phyloP scores from a whole-genome alignment of 2,113 vertebrate species.

The Oreochromis aureus region DNA sequence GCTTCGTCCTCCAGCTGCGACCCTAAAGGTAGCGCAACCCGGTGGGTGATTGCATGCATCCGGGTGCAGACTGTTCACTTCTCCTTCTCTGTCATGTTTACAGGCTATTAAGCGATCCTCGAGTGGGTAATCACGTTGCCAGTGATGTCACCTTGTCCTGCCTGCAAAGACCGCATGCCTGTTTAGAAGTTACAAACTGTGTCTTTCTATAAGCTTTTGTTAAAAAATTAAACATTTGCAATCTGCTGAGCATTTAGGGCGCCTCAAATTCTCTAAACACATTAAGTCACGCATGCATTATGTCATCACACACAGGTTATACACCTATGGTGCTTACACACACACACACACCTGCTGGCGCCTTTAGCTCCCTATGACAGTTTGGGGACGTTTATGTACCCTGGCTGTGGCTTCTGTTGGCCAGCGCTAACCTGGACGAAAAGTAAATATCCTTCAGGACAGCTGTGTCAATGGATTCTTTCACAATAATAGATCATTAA shows the following conservation, averaged over 20 bases:
- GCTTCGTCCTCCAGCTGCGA: slow-evolving; percentile 50
- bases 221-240: background rate
- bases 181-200: background rate
- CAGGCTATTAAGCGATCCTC: background rate
- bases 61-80: background rate
- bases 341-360: background rate
- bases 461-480: slow-evolving; percentile 41
- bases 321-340: background rate
- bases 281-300: background rate
- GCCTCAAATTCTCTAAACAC: background rate
- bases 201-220: background rate
- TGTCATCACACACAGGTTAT: background rate
- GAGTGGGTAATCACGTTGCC: background rate
- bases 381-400: background rate
- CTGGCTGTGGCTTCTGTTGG: background rate
- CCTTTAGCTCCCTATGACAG: background rate
- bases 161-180: background rate
- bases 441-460: slow-evolving; percentile 5
- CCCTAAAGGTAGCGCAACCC: slow-evolving; percentile 6
- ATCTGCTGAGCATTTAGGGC: background rate
- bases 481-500: slow-evolving; percentile 61
- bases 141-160: slow-evolving; percentile 13
- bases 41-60: slow-evolving; percentile 14
- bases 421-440: background rate
- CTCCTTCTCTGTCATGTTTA: background rate